Evolutionary conservation across 2,888 invertebrate species (phyloP).

Genomic region (Himalopsyche anomala): DNA sequence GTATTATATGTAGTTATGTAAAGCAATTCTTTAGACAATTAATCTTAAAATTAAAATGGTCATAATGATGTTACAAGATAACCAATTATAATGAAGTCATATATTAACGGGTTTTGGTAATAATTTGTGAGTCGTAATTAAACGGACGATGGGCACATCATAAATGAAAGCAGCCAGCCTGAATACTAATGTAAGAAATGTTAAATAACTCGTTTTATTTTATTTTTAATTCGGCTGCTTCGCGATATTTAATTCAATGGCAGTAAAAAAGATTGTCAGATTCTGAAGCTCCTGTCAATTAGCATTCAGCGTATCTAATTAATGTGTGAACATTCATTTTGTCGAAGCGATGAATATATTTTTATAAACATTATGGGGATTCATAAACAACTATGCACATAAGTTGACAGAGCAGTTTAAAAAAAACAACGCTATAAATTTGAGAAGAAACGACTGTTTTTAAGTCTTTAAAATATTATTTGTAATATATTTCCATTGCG

Average conservation of each 20-base stretch:
- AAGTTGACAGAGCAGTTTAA: too few species aligned
- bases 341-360: too few species aligned
- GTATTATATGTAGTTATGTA: too few species aligned
- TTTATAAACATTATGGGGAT: too few species aligned
- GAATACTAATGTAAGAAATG: conserved; percentile 11
- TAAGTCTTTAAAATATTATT: too few species aligned
- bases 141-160: neutral
- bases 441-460: too few species aligned
- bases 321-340: neutral
- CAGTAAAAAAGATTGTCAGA: neutral
- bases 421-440: too few species aligned
- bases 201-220: conserved; percentile 21
- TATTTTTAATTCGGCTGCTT: neutral
- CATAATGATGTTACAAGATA: neutral
- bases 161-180: neutral
- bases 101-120: neutral
- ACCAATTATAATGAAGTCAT: conserved; percentile 7
- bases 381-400: too few species aligned
- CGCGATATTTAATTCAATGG: neutral
- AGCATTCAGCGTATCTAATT: neutral
- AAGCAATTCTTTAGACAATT: too few species aligned
- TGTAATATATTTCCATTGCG: too few species aligned
- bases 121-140: neutral
- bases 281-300: conserved; percentile 1
- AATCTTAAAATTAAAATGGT: too few species aligned